phyloP scores from a whole-genome alignment of 2,797 vertebrate genomes.

The Alectoris magna region DNA sequence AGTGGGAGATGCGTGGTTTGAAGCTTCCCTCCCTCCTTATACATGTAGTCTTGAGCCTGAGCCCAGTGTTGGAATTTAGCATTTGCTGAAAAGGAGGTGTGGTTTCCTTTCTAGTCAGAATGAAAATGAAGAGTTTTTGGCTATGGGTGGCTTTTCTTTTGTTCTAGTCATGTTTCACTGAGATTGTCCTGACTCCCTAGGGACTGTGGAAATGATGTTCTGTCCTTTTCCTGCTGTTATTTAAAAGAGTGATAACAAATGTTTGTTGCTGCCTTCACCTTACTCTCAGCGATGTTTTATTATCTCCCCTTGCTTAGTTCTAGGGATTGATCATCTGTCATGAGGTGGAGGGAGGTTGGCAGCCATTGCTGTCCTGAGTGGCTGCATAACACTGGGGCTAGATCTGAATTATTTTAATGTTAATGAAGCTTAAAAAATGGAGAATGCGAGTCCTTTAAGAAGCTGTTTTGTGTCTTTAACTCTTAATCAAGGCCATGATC shows the following conservation, averaged over 20 bases:
- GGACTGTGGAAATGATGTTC: background rate
- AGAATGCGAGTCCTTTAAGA: constrained; percentile 47
- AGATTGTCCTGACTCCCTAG: background rate
- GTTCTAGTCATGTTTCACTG: background rate
- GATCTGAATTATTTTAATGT: constrained; percentile 31
- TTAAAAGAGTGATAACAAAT: background rate
- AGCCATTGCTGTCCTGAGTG: background rate
- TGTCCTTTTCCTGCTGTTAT: background rate
- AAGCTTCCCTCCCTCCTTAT: constrained; percentile 10
- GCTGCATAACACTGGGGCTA: background rate
- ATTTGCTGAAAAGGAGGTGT: background rate
- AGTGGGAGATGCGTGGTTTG: constrained; percentile 47
- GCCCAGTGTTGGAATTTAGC: constrained; percentile 7
- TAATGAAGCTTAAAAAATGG: constrained; percentile 41
- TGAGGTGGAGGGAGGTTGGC: constrained; percentile 26
- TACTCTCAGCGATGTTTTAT: background rate
- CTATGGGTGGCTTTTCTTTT: background rate
- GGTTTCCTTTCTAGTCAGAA: constrained; percentile 1
- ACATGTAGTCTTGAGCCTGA: constrained; percentile 18
- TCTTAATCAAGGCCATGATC: constrained; percentile 85
- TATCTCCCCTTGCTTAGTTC: background rate
- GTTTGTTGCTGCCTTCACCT: background rate
- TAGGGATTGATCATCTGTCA: background rate
- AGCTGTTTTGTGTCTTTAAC: constrained; percentile 65
- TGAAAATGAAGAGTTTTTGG: background rate